Conservation (phyloP, 53 echinoderm and acorn worm genomes). For the Zoroaster sp. region DNA sequence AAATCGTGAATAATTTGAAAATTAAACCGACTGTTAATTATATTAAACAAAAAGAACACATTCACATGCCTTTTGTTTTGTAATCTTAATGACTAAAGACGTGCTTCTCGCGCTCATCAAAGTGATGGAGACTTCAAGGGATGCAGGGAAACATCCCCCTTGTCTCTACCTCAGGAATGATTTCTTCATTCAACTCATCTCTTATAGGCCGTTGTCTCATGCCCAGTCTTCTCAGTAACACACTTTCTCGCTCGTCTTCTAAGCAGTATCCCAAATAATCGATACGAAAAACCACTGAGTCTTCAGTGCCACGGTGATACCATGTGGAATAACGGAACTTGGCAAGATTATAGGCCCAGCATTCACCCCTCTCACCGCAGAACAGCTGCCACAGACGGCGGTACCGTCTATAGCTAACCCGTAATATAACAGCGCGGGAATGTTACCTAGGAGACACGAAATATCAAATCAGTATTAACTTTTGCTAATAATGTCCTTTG, state of each 20-base stretch:
- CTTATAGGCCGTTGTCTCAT: not conserved
- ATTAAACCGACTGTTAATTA: too few relatives aligned
- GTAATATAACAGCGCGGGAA: slow-evolving; percentile 67
- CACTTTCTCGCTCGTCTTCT: not conserved
- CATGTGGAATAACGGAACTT: slow-evolving; percentile 64
- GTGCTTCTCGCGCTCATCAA: too few relatives aligned
- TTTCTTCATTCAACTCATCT: not conserved
- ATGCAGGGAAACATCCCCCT: not conserved
- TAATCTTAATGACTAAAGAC: too few relatives aligned
- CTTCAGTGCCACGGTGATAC: slow-evolving; percentile 65
- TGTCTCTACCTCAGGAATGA: not conserved
- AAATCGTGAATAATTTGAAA: too few relatives aligned
- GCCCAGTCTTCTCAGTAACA: not conserved
- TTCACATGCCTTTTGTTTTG: too few relatives aligned
- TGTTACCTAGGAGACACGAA: slow-evolving; percentile 26
- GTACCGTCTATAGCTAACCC: slow-evolving; percentile 65
- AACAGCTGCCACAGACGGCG: slow-evolving; percentile 61
- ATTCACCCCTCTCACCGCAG: slow-evolving; percentile 56
- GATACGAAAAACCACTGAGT: slow-evolving; percentile 39
- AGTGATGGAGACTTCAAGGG: too few relatives aligned
- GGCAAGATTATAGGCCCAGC: slow-evolving; percentile 58
- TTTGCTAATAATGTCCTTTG: too few relatives aligned
- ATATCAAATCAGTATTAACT: not conserved
- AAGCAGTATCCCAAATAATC: slow-evolving; percentile 45
- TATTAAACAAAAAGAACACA: too few relatives aligned